A percentile compares a stretch with the other conserved stretches of the same genome.
Evolutionary conservation across 2,888 invertebrate species (phyloP).

Genomic region (Copidosoma aretas): DNA sequence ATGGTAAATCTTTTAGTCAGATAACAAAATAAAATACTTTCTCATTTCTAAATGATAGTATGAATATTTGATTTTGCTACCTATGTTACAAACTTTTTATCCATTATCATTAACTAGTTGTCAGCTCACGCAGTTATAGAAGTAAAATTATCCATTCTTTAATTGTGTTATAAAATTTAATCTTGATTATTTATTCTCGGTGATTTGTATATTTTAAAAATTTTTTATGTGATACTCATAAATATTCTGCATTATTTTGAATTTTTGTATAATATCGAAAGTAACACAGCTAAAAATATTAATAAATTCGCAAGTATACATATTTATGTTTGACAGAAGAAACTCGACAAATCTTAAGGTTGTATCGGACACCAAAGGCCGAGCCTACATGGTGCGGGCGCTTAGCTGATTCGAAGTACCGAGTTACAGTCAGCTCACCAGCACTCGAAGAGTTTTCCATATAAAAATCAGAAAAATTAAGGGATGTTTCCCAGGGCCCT

Average conservation of each 20-base stretch:
- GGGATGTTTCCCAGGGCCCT: no score
- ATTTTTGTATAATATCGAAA: background rate
- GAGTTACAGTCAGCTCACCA: no score
- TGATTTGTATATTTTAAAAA: background rate
- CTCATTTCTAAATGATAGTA: background rate
- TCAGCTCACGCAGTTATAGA: no score
- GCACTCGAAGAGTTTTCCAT: no score
- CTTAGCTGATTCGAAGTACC: no score
- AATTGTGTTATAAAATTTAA: no score
- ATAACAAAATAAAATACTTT: background rate
- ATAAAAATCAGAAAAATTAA: no score
- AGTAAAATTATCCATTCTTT: no score
- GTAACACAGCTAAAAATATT: background rate
- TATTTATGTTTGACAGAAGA: constrained; percentile 16
- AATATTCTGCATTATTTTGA: background rate
- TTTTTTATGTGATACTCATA: background rate
- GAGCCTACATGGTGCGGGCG: no score
- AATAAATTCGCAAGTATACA: background rate
- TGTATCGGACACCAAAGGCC: no score
- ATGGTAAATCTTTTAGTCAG: no score
- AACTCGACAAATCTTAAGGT: background rate
- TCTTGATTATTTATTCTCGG: background rate
- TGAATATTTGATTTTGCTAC: background rate
- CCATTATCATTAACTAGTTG: no score
- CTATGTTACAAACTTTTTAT: background rate